A percentile compares a stretch with the other conserved stretches of the same genome.
These are phyloP conservation scores for Smithornis capensis DNA, from an alignment of 2,113 vertebrate species.

Conservation along the genomic window DNA sequence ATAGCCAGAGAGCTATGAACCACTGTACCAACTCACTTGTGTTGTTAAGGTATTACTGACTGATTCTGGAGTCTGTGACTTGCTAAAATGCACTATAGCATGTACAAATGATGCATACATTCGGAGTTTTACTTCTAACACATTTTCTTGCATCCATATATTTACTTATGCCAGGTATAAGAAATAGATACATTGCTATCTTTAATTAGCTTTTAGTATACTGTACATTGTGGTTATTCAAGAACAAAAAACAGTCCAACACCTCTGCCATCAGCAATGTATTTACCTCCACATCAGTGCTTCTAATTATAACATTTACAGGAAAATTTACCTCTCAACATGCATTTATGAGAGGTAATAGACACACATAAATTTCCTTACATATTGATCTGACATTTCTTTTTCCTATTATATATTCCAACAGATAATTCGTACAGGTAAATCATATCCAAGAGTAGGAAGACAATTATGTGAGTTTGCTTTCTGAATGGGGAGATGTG, in stretches of 20 bases:
- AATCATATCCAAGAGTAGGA: background rate
- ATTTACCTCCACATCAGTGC: background rate
- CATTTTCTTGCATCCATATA: background rate
- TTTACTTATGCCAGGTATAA: background rate
- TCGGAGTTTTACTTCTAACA: background rate
- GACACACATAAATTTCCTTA: background rate
- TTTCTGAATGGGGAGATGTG: background rate
- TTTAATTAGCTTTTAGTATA: background rate
- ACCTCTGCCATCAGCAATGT: background rate
- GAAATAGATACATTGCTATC: background rate
- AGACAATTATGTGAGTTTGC: background rate
- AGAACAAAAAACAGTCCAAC: background rate
- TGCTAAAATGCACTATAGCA: background rate
- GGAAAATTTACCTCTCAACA: background rate
- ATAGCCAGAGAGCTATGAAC: background rate
- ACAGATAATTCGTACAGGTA: background rate
- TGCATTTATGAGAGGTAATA: fast-evolving
- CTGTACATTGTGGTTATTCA: background rate
- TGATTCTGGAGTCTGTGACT: background rate
- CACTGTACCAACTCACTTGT: background rate
- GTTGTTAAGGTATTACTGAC: background rate
- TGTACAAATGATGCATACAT: background rate
- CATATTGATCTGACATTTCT: background rate
- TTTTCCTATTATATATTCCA: background rate
- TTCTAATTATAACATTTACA: background rate